Base-by-base conservation (phyloP, 2,113 vertebrate species). In the Sciurus niger region DNA sequence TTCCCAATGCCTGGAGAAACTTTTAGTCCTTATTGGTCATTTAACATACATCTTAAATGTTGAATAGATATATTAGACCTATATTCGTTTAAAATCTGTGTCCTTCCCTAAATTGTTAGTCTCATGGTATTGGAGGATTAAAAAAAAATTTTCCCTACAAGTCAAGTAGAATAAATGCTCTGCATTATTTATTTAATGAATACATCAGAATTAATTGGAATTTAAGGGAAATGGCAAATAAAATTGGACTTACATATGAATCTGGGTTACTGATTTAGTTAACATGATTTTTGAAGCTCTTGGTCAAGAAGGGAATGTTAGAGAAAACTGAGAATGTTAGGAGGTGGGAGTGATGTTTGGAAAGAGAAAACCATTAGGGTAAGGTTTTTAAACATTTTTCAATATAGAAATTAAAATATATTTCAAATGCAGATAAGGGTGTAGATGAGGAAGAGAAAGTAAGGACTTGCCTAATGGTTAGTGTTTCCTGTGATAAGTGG, bases 61-160 rank as follows among this genome's bases (percentile, higher is more conserved):
- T 43, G 24, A 86, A 43, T 65, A 53, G n/a, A 24, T 72, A 55
- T n/a, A n/a, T 76, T 40, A 68, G 8, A 3, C 82, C n/a, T 90
- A 2, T 43, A 48, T 91, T 70, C 88, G 13, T 55, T 91, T 93
- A 76, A 40, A 12, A 28, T 85, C 34, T 91, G 9, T 84, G 2
- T 91, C 24, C 3, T 3, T 17, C 2, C 63, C 17, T 89, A 68
- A 93, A 90, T 37, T 25, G 22, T 58, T 70, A 73, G 55, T 25
- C 13, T 0, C 0, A 1, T 13, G 14, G 18, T 14, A 0, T 32
- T 40, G 25, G 8, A 37, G 0, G 13, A 4, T 37, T 40, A 3
- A 40, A 40, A 40, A 40, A 40, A 40, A 40, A 3, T 4, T 40
- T 4, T 40, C 67, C 63, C 18, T 76, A n/a, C 30, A 76, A 58